Conservation (phyloP, 1,140 invertebrate species). For the Pissodes strobi region DNA sequence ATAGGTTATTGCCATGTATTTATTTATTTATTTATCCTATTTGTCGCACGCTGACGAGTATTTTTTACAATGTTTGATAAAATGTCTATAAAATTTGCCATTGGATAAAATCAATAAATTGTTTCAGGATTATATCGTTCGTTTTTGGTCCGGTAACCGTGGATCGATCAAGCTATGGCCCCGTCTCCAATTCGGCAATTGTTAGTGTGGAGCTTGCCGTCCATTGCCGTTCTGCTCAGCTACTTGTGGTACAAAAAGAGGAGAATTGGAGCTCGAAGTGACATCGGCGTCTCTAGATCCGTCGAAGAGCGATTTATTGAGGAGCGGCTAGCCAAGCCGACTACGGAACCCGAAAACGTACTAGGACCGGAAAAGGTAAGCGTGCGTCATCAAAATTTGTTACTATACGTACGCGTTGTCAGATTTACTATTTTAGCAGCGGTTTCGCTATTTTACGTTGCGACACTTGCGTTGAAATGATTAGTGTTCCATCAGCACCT, state of each 20-base stretch:
- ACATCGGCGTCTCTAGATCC: conserved; percentile 52
- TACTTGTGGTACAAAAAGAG: conserved; percentile 69
- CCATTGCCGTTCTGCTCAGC: conserved; percentile 64
- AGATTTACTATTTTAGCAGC: no score
- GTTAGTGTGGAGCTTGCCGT: conserved; percentile 64
- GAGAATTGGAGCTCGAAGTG: conserved; percentile 55
- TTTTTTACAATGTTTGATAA: no score
- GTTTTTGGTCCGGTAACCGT: conserved; percentile 48
- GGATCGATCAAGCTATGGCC: conserved; percentile 54
- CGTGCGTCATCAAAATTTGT: no score
- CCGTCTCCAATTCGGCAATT: conserved; percentile 59
- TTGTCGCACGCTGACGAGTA: no score
- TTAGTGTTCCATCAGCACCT: no score
- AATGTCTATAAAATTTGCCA: no score
- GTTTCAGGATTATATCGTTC: conserved; percentile 49
- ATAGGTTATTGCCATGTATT: no score
- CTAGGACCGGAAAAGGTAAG: not conserved
- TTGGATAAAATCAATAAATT: no score
- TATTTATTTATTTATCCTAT: no score
- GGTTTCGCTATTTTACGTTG: no score
- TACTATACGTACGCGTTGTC: not conserved
- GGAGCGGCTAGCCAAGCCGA: not conserved
- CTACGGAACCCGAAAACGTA: not conserved
- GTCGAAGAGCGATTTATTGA: conserved; percentile 14
- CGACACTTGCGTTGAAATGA: no score